A percentile compares a stretch with the other conserved stretches of the same genome.
phyloP scores from a whole-genome alignment of 2,797 vertebrate species.

The Protonibea diacanthus region DNA sequence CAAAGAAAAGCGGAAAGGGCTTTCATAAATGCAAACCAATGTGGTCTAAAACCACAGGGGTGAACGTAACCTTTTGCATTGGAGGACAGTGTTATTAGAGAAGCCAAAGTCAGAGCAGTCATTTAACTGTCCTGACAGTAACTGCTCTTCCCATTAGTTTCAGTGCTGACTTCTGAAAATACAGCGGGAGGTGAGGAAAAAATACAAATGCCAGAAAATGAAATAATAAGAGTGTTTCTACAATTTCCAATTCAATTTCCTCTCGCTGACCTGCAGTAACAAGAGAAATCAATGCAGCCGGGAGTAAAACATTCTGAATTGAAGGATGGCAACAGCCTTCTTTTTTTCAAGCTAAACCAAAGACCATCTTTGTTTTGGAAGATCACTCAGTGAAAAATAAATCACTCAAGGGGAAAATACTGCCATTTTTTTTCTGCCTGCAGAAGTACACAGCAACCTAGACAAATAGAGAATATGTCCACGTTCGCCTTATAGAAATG shows the following conservation, averaged over 20 bases:
- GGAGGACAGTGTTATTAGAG: constrained; percentile 76
- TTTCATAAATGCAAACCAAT: constrained; percentile 78
- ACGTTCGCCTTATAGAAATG: constrained; percentile 30
- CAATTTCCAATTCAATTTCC: constrained; percentile 87
- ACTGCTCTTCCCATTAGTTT: constrained; percentile 74
- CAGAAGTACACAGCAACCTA: constrained; percentile 31
- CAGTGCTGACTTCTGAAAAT: constrained; percentile 68
- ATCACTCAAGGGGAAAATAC: constrained; percentile 57
- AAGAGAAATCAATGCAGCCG: constrained; percentile 82
- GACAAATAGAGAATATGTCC: constrained; percentile 2
- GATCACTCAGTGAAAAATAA: constrained; percentile 59
- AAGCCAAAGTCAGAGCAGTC: constrained; percentile 77
- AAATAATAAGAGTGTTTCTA: constrained; percentile 83
- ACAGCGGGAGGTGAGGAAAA: constrained; percentile 24
- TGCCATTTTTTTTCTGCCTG: constrained; percentile 38
- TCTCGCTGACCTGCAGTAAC: constrained; percentile 81
- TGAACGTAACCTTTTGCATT: constrained; percentile 79
- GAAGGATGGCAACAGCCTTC: constrained; percentile 65
- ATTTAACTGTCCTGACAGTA: constrained; percentile 75
- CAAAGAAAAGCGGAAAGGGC: constrained; percentile 49
- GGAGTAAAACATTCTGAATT: constrained; percentile 73
- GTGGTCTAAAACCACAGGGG: constrained; percentile 78
- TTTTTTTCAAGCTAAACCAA: constrained; percentile 41
- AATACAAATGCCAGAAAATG: constrained; percentile 77
- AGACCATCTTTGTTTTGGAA: constrained; percentile 63